Evolutionary conservation across 2,113 vertebrate species (phyloP), one percentile per base, ranked within the genome.

Genomic region (Geococcyx californianus): DNA sequence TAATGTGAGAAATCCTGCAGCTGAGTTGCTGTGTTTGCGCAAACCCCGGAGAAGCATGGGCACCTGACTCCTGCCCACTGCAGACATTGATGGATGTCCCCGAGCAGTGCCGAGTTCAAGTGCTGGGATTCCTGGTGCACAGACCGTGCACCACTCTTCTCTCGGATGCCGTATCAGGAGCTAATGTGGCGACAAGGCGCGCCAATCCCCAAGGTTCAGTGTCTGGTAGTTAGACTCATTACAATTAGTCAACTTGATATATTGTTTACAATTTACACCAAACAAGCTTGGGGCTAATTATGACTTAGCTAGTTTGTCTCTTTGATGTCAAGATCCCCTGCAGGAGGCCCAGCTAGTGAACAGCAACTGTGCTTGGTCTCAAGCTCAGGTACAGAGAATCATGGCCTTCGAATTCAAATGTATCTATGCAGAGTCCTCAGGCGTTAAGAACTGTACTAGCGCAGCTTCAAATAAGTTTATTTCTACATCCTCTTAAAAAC

Each of bases 241-340:
- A 94, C 95, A 97, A 97, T 96, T 97, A 97, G 96, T 97, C 96
- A 96, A 97, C 88, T 93, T 97, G 93, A 97, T 97, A 91, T 95
- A 97, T 97, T 95, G 96, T 97, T 97, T 96, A 95, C 92, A 95
- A 93, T 97, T 97, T 96, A 97, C 93, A 76, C 88, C 96, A 95
- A 96, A 88, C 93, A 96, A 97, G 95, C 92, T 89, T 94, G 90
- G 95, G 95, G 93, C 95, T 96, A 92, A 95, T 96, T 96, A 97
- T 95, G 95, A 96, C 81, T 96, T 93, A 20, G 95, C 97, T 96
- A 94, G 94, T 96, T 97, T 95, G 94, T 96, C 96, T 96, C 94
- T 93, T 79, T 94, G 95, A 95, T 97, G 96, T 96, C 94, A 96
- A 91, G 91, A 52, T 89, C 54, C 95, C 38, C 97, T 6, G 40